Percentiles rank a stretch among this genome's conserved stretches.
These are phyloP conservation scores for Mythimna ferrago DNA, from an alignment of 2,888 invertebrate genomes.

Conservation along the genomic window DNA sequence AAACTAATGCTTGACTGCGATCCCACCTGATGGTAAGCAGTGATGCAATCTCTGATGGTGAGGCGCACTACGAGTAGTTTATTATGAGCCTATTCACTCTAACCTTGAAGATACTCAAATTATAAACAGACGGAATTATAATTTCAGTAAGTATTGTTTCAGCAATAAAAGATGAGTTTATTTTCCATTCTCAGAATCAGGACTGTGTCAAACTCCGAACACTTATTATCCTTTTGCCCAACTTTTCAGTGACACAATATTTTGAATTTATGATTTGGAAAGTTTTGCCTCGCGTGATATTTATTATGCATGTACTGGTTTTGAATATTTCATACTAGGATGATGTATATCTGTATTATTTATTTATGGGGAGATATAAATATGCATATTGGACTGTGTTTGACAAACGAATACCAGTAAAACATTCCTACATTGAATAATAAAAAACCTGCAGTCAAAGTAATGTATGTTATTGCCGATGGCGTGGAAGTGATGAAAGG, in stretches of 20 bases:
- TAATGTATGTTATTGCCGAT: too few species aligned
- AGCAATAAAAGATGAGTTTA: not conserved
- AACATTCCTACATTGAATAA: not conserved
- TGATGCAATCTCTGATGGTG: too few species aligned
- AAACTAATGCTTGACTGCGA: too few species aligned
- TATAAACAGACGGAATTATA: too few species aligned
- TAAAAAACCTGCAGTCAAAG: too few species aligned
- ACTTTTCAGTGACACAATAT: constrained; percentile 4
- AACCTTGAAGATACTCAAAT: too few species aligned
- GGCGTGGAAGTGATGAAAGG: too few species aligned
- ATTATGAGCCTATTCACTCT: too few species aligned
- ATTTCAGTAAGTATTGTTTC: not conserved
- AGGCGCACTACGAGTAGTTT: too few species aligned
- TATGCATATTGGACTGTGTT: not conserved
- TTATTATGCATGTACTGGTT: constrained; percentile 4
- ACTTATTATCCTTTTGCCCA: not conserved
- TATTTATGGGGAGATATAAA: not conserved
- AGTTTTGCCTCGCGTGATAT: constrained; percentile 6
- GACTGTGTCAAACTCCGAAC: not conserved
- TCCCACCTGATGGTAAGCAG: too few species aligned
- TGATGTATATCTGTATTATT: not conserved
- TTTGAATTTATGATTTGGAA: constrained; percentile 29
- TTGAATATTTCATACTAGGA: constrained; percentile 8
- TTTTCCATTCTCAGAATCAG: not conserved
- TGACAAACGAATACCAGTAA: not conserved